Evolutionary conservation across 2,797 vertebrate genomes (phyloP).

Genomic region (Myotis daubentonii): DNA sequence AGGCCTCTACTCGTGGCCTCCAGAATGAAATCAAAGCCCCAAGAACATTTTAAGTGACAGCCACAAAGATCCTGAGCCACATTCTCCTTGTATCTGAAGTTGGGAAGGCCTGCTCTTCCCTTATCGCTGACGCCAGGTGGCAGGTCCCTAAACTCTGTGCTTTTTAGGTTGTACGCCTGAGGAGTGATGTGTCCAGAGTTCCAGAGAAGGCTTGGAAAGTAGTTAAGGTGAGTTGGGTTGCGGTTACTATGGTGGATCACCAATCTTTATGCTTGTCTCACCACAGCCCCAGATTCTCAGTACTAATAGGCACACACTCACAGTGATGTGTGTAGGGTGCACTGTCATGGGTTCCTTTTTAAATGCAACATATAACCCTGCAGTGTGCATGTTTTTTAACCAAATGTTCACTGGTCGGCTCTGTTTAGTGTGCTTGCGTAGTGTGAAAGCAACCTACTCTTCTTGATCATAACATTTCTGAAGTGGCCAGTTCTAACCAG

Average conservation of each 20-base stretch:
- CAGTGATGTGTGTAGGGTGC: neutral
- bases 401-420: neutral
- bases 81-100: neutral
- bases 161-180: slow-evolving; percentile 73
- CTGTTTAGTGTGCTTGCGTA: neutral
- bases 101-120: slow-evolving; percentile 41
- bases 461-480: neutral
- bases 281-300: neutral
- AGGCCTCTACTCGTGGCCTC: neutral
- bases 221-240: slow-evolving; percentile 68
- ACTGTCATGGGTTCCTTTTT: neutral
- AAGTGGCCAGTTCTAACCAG: neutral
- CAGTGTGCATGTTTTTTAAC: neutral
- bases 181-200: slow-evolving; percentile 60
- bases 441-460: neutral
- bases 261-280: neutral
- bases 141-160: slow-evolving; percentile 69
- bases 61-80: neutral
- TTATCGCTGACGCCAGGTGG: neutral
- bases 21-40: slow-evolving; percentile 28
- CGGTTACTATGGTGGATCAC: neutral
- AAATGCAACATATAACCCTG: neutral
- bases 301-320: neutral
- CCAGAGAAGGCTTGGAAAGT: slow-evolving; percentile 69
- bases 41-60: slow-evolving; percentile 29